Conservation (phyloP, 2,888 invertebrate species). For the Globia sparganii region DNA sequence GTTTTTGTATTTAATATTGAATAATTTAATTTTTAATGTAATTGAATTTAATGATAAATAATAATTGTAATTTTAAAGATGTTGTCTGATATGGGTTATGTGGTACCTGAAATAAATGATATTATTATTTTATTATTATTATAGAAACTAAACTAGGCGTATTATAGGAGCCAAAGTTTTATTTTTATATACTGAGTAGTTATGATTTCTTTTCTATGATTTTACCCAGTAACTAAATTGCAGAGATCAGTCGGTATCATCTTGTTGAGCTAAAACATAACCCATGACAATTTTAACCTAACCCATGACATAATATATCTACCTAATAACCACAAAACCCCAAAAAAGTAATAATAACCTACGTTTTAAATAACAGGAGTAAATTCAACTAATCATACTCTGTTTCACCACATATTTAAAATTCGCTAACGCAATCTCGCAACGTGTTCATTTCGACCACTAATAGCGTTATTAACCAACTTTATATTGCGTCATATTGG, state of each 20-base stretch:
- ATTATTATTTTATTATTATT: too few relatives aligned
- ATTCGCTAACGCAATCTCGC: conserved; percentile 57
- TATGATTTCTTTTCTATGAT: background rate
- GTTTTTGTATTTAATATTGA: too few relatives aligned
- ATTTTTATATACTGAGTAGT: too few relatives aligned
- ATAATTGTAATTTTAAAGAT: too few relatives aligned
- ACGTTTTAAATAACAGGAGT: conserved; percentile 8
- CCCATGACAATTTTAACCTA: too few relatives aligned
- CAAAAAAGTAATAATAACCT: background rate
- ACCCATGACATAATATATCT: background rate
- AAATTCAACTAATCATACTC: conserved; percentile 29
- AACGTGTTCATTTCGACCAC: conserved; percentile 56
- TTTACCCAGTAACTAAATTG: background rate
- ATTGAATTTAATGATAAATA: too few relatives aligned
- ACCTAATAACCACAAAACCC: background rate
- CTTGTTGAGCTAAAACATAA: background rate
- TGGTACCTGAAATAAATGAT: too few relatives aligned
- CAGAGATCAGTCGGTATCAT: background rate
- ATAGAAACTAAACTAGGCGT: too few relatives aligned
- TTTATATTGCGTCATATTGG: conserved; percentile 44
- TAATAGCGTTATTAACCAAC: conserved; percentile 55
- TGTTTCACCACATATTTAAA: conserved; percentile 55
- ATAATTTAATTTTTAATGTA: too few relatives aligned
- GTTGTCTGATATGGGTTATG: too few relatives aligned
- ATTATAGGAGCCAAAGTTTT: too few relatives aligned